A percentile compares a stretch with the other conserved stretches of the same genome.
These are phyloP conservation scores for Parotocinclus haroldoi DNA, from an alignment of 2,797 vertebrate species.

Conservation along the genomic window DNA sequence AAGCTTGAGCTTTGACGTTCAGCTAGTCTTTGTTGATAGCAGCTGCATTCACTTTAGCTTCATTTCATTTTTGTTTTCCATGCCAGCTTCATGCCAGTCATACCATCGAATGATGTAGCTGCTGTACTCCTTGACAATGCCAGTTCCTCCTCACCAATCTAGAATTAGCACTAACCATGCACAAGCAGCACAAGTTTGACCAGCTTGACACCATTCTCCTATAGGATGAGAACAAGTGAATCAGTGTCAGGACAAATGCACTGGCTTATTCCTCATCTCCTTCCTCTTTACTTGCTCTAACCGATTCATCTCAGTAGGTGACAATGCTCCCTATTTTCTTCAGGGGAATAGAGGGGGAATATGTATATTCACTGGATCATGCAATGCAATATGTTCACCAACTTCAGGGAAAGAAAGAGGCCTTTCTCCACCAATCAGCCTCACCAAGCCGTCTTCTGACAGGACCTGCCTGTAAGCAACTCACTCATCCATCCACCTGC, in stretches of 20 bases:
- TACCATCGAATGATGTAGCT: slow-evolving; percentile 19
- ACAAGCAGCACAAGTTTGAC: slow-evolving; percentile 57
- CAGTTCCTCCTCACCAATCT: slow-evolving; percentile 46
- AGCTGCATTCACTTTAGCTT: too few species aligned
- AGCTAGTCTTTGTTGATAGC: too few species aligned
- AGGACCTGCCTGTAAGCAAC: slow-evolving; percentile 70
- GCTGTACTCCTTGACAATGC: slow-evolving; percentile 32
- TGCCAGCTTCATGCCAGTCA: not conserved
- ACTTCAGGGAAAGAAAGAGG: slow-evolving; percentile 65
- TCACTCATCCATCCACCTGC: slow-evolving; percentile 74
- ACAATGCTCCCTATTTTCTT: slow-evolving; percentile 45
- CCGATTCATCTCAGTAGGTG: slow-evolving; percentile 52
- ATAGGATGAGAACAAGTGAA: slow-evolving; percentile 63
- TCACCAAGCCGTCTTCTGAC: slow-evolving; percentile 59
- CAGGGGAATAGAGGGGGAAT: slow-evolving; percentile 38
- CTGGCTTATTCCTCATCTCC: slow-evolving; percentile 39
- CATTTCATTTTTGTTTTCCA: too few species aligned
- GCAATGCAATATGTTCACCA: slow-evolving; percentile 68
- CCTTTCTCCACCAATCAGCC: slow-evolving; percentile 70
- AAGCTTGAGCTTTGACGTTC: not conserved
- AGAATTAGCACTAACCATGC: slow-evolving; percentile 51
- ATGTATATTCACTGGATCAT: slow-evolving; percentile 66
- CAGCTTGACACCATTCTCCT: slow-evolving; percentile 53
- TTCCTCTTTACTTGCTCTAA: slow-evolving; percentile 45
- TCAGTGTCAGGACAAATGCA: slow-evolving; percentile 61